These are phyloP conservation scores for Chrysolina oricalcia DNA, from an alignment of 2,888 invertebrate species.

Conservation along the genomic window DNA sequence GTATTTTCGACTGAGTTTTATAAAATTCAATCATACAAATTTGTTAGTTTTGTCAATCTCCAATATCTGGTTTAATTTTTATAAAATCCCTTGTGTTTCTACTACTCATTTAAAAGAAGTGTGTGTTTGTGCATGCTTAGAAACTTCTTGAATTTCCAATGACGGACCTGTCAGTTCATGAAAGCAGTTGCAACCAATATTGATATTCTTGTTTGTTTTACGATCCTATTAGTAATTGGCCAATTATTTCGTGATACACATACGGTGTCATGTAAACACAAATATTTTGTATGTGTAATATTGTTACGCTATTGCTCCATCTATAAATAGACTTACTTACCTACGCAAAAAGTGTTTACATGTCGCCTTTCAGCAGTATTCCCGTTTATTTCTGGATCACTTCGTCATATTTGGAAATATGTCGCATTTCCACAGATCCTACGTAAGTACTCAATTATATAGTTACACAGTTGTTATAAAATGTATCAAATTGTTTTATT, in stretches of 20 bases:
- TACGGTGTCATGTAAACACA: background rate
- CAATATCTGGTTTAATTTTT: no score
- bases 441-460: no score
- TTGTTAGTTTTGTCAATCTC: no score
- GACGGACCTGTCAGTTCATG: background rate
- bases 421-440: background rate
- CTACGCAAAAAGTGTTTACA: background rate
- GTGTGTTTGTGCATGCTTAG: background rate
- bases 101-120: background rate
- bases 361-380: background rate
- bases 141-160: background rate
- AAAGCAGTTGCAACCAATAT: background rate
- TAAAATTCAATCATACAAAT: no score
- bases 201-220: background rate
- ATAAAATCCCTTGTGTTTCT: background rate
- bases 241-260: background rate
- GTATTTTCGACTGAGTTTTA: no score
- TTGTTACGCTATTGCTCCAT: background rate
- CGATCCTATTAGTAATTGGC: background rate
- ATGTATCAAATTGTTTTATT: no score
- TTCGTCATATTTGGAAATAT: background rate
- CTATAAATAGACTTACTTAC: background rate
- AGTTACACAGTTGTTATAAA: no score
- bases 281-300: background rate
- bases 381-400: background rate